Evolutionary conservation across 2,797 vertebrate species (phyloP).

Genomic region (Syngnathus acus): DNA sequence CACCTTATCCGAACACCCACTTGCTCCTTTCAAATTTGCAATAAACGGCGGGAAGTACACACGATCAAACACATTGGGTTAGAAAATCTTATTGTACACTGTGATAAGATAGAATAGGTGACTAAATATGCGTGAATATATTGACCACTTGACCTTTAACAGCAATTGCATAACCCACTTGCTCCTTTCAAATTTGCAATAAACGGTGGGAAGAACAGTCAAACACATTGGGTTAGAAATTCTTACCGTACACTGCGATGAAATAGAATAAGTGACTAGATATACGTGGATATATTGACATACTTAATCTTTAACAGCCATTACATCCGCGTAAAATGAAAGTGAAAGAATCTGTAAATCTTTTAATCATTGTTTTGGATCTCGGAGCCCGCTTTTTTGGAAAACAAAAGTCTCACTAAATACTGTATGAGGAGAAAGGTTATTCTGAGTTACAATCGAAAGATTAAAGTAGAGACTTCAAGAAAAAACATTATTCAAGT

Average conservation of each 20-base stretch:
- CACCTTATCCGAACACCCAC: constrained; percentile 32
- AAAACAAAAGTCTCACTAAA: background rate
- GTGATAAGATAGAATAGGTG: background rate
- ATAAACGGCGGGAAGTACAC: background rate
- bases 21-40: constrained; percentile 22
- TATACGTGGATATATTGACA: background rate
- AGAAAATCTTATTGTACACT: background rate
- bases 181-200: constrained; percentile 21
- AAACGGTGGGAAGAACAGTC: background rate
- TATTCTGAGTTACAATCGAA: too few species aligned
- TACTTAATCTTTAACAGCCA: background rate
- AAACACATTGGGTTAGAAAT: constrained; percentile 6
- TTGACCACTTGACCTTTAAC: background rate
- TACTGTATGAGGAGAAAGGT: too few species aligned
- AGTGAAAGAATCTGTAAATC: background rate
- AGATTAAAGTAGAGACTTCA: too few species aligned
- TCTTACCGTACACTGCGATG: constrained; percentile 1
- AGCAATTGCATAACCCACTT: constrained; percentile 16
- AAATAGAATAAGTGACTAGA: background rate
- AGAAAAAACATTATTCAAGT: too few species aligned
- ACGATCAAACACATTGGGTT: constrained; percentile 9
- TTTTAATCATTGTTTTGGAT: background rate
- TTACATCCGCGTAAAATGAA: background rate
- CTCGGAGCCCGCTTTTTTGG: background rate
- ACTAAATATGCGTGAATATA: background rate